Evolutionary conservation across 2,113 vertebrate species (phyloP), one percentile per base, ranked within the genome.

Genomic region (Bujurquina vittata): DNA sequence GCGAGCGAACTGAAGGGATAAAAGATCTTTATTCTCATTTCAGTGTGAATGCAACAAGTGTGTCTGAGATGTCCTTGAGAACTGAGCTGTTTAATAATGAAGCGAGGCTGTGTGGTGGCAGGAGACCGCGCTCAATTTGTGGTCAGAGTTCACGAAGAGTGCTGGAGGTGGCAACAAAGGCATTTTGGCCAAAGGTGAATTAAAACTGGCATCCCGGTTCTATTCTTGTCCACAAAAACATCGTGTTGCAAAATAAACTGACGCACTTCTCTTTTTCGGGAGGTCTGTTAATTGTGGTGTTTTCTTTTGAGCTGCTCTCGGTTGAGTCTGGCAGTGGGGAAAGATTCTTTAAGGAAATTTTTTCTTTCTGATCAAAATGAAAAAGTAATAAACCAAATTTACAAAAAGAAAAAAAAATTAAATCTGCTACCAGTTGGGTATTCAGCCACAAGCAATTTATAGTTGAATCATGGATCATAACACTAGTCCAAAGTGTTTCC

Each of bases 61-160:
- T 37, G 18, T 33, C 31, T 52, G n/a, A 73, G 56, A 54, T 72
- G 77, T 74, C 81, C 84, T 80, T 86, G 77, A 83, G 79, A 65
- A 9, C 43, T 7, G 33, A 31, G 62, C 35, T 65, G 22, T 37
- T 15, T 17, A 55, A 62, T 15, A 20, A 33, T 55, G 9, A 63
- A 52, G 29, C 12, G 26, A 76, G 58, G 63, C 33, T 63, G 79
- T 55, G 18, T n/a, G 0, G 22, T 23, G 57, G 54, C 49, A 37
- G 35, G 56, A 31, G 60, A 62, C 59, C 0, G 56, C 22, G 57
- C 54, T 72, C 37, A 60, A 17, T 54, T 58, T n/a, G 60, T 11
- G 67, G 52, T 31, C 40, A 15, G 67, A 43, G 61, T 12, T 77
- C 61, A 29, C 22, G 33, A 54, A 31, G 67, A 72, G 26, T 72